Evolutionary conservation across 2,888 invertebrate genomes (phyloP), one percentile per base, ranked within the genome.

Genomic region (Rhabditoides inermis): DNA sequence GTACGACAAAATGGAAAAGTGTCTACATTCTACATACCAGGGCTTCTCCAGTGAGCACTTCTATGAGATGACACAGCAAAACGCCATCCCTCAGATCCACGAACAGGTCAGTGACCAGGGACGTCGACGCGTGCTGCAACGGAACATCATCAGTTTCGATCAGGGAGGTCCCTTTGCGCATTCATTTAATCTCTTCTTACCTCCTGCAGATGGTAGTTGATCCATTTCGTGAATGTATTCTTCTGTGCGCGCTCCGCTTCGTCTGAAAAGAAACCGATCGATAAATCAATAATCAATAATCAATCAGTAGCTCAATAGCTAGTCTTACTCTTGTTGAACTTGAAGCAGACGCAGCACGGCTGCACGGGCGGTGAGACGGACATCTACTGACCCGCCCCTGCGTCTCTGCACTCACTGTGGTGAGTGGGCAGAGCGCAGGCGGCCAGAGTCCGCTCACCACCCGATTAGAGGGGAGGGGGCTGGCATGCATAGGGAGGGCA

Each of bases 161-260:
- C 10, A 32, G 15, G 10, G 10, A 15, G 32, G 15, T 7, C 10
- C 32, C 15, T 32, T 32, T 32, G 15, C 32, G 32, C 32, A 32
- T 12, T 1, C 18, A 46, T 25, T 6, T 36, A 44, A 41, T 6
- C 20, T 23, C 20, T 18, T 46, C 47, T 39, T n/a, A 72, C 69
- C 57, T 67, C 68, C 59, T 73, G 70, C 42, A 76, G 61, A 51
- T 75, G 76, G 48, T 68, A 70, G 58, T 76, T 76, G 57, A 76
- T 66, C 76, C 76, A 76, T 63, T 66, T 65, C 41, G 75, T 76
- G 56, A 74, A 76, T 27, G 75, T 75, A 47, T 69, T 72, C 69
- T 74, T 76, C 60, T 76, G 76, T 28, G 70, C 72, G 46, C 69
- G 65, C 56, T 76, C 75, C 56, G 75, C 72, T 49, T 73, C 76